phyloP scores from a whole-genome alignment of 2,113 vertebrate species.

The Lamprotornis superbus region DNA sequence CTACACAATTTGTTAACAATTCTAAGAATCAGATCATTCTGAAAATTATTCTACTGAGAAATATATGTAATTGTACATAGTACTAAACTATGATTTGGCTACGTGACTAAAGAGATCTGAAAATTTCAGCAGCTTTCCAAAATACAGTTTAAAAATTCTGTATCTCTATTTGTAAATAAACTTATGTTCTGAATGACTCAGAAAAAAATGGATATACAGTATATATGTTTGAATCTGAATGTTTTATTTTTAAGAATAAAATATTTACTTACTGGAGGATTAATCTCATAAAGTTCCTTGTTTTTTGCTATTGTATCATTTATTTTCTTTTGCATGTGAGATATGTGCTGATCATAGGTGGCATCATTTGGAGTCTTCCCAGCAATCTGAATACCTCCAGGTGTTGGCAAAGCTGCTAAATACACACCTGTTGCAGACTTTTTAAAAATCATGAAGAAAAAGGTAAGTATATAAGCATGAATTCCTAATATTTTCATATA shows the following conservation, averaged over 20 bases:
- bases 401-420: slow-evolving; percentile 87
- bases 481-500: not conserved
- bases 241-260: not conserved
- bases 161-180: not conserved
- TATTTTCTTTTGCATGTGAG: slow-evolving; percentile 95
- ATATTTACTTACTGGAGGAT: slow-evolving; percentile 85
- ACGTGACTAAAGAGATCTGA: not conserved
- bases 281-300: slow-evolving; percentile 93
- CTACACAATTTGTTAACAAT: not conserved
- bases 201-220: not conserved
- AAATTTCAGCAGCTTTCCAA: not conserved
- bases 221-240: not conserved
- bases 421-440: slow-evolving; percentile 98
- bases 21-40: not conserved
- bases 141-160: not conserved
- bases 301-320: slow-evolving; percentile 94
- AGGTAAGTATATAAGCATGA: not conserved
- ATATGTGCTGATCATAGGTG: slow-evolving; percentile 90
- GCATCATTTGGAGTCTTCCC: slow-evolving; percentile 93
- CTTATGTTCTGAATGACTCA: not conserved
- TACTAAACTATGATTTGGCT: not conserved
- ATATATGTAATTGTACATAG: not conserved
- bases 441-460: not conserved
- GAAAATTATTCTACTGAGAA: not conserved
- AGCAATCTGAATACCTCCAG: slow-evolving; percentile 95